A percentile compares a stretch with the other conserved stretches of the same genome.
phyloP scores from a whole-genome alignment of 2,888 invertebrate species.

The Pachydiplax longipennis region DNA sequence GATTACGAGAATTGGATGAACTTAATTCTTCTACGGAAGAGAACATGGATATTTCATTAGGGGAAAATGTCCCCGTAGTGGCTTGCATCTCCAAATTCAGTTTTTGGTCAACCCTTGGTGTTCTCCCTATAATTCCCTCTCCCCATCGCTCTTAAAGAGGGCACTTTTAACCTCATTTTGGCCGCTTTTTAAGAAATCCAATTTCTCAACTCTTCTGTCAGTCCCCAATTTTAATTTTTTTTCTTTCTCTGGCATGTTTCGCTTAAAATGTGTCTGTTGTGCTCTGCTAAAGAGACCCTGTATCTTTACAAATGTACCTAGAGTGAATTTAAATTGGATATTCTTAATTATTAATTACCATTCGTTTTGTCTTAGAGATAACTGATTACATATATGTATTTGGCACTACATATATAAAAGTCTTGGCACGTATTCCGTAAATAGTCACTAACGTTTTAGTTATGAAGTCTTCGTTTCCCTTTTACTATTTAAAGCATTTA shows the following conservation, averaged over 20 bases:
- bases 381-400: too few species aligned
- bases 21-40: background rate
- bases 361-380: too few species aligned
- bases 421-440: too few species aligned
- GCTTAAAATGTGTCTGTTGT: background rate
- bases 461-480: too few species aligned
- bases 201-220: constrained; percentile 9
- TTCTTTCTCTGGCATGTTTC: background rate
- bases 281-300: background rate
- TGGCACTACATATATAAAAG: too few species aligned
- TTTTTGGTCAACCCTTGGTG: background rate
- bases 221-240: background rate
- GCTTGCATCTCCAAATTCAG: background rate
- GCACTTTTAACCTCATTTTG: constrained; percentile 38
- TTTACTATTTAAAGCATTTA: too few species aligned
- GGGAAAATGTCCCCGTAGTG: background rate
- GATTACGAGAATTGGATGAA: constrained; percentile 6
- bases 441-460: too few species aligned
- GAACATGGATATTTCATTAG: constrained; percentile 1
- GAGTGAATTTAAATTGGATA: too few species aligned
- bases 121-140: background rate
- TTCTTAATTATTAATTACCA: too few species aligned
- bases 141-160: background rate
- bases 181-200: constrained; percentile 31
- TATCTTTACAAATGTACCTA: background rate